These are phyloP conservation scores for Ceraclea dissimilis DNA, from an alignment of 2,888 invertebrate genomes.

Conservation along the genomic window DNA sequence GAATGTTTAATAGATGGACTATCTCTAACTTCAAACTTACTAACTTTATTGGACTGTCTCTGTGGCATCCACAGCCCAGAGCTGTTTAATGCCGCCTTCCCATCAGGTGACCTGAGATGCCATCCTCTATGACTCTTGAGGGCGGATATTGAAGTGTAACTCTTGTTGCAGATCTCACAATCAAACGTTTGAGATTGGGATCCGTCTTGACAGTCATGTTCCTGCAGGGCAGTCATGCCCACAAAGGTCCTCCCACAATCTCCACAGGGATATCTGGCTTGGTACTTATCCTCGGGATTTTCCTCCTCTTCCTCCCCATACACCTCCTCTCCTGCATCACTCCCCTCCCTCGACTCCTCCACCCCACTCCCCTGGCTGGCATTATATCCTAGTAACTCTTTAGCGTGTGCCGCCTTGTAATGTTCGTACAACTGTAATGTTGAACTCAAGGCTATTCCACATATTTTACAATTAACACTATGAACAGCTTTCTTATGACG, in stretches of 20 bases:
- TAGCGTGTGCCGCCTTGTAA: conserved; percentile 51
- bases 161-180: conserved; percentile 58
- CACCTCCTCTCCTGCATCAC: conserved; percentile 30
- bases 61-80: conserved; percentile 49
- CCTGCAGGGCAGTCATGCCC: conserved; percentile 45
- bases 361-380: conserved; percentile 36
- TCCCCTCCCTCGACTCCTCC: conserved; percentile 36
- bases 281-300: conserved; percentile 41
- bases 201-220: conserved; percentile 43
- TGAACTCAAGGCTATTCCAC: conserved; percentile 55
- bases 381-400: conserved; percentile 45
- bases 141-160: conserved; percentile 57
- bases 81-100: conserved; percentile 47
- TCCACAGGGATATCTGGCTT: conserved; percentile 48
- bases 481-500: conserved; percentile 53
- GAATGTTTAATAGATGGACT: conserved; percentile 28
- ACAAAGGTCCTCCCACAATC: conserved; percentile 50
- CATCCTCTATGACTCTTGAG: conserved; percentile 61
- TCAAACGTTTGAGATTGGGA: conserved; percentile 44
- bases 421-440: conserved; percentile 56
- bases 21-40: conserved; percentile 41
- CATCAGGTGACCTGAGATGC: conserved; percentile 54
- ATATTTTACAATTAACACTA: conserved; percentile 52
- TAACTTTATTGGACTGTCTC: conserved; percentile 46
- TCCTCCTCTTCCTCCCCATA: conserved; percentile 35